These are phyloP conservation scores for Scaptomyza caliginosa DNA, from an alignment of 2,888 invertebrate genomes.

Conservation along the genomic window DNA sequence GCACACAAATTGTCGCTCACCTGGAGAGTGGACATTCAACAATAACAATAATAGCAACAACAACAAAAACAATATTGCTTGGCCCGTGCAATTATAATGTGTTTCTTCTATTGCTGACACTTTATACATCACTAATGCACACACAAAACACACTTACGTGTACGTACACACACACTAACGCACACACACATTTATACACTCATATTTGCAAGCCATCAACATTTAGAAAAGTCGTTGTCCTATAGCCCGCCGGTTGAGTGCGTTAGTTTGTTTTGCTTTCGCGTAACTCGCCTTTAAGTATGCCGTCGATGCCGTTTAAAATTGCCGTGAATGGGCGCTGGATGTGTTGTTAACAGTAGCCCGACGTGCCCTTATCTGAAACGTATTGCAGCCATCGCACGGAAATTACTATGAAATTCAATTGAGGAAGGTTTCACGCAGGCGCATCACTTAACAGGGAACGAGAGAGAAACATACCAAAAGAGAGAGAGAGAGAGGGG, in stretches of 20 bases:
- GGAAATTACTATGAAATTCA: conserved; percentile 67
- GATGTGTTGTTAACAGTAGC: conserved; percentile 57
- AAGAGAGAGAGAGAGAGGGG: conserved; percentile 1
- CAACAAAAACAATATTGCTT: conserved; percentile 47
- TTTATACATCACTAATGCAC: conserved; percentile 35
- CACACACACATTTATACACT: conserved; percentile 15
- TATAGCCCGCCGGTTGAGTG: conserved; percentile 34
- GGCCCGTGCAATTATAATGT: conserved; percentile 68
- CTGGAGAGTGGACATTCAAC: conserved; percentile 59
- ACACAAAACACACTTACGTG: conserved; percentile 17
- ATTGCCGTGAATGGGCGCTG: conserved; percentile 27
- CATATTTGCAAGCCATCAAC: conserved; percentile 25
- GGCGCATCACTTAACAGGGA: conserved; percentile 48
- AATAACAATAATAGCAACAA: neutral
- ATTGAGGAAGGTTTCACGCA: conserved; percentile 59
- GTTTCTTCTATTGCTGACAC: conserved; percentile 50
- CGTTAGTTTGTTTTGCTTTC: conserved; percentile 62
- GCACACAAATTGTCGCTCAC: conserved; percentile 68
- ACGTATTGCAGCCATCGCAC: conserved; percentile 60
- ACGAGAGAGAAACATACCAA: no score
- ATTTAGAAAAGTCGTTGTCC: conserved; percentile 64
- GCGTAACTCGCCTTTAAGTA: conserved; percentile 47
- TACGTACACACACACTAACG: conserved; percentile 9
- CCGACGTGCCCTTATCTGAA: conserved; percentile 72
- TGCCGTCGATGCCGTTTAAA: conserved; percentile 25